Evolutionary conservation across 2,888 invertebrate species (phyloP), one percentile per base, ranked within the genome.

Genomic region (Uropetala carovei): DNA sequence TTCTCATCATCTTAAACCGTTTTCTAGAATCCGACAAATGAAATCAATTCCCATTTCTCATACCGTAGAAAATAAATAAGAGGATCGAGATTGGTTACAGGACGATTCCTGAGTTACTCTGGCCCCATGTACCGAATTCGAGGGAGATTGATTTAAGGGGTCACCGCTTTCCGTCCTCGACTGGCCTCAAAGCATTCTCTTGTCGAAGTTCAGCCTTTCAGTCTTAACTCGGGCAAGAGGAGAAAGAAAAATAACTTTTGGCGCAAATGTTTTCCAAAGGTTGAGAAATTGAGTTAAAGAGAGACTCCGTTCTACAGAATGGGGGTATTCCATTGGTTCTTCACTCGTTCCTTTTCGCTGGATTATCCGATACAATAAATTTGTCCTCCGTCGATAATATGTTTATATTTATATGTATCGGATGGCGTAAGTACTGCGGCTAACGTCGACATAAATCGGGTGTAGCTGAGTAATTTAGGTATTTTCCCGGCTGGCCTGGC

Each of bases 111-210:
- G 27, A 11, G n/a, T 68, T 68, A 68, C 18, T 16, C 64, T 9
- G 64, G 64, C n/a, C 18, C 68, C n/a, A 43, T 68, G 75, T 75
- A 27, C 27, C 75, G 27, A 75, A 75, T 75, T 27, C 43, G 75
- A 75, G 27, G 27, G 75, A 43, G 22, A 75, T 75, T 75, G 75
- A 75, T 75, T 75, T 75, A 75, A 75, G 75, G 27, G 27, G 13
- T 13, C 75, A 75, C 11, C 27, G 75, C 11, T 75, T 68, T 68
- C 68, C 68, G 7, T 22, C 22, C 22, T 68, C 68, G 22, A 22
- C 68, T 9, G 27, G 22, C 75, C 75, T 75, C 75, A 75, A 75
- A 75, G 75, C 75, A 75, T 75, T 75, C 27, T 27, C 75, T 75
- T 75, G 75, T 75, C 22, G 22, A 22, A 13, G 27, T 4, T 75